Percentiles rank a stretch among this genome's conserved stretches.
These are phyloP conservation scores for Ecliptopera silaceata DNA, from an alignment of 2,888 invertebrate genomes.

Conservation along the genomic window DNA sequence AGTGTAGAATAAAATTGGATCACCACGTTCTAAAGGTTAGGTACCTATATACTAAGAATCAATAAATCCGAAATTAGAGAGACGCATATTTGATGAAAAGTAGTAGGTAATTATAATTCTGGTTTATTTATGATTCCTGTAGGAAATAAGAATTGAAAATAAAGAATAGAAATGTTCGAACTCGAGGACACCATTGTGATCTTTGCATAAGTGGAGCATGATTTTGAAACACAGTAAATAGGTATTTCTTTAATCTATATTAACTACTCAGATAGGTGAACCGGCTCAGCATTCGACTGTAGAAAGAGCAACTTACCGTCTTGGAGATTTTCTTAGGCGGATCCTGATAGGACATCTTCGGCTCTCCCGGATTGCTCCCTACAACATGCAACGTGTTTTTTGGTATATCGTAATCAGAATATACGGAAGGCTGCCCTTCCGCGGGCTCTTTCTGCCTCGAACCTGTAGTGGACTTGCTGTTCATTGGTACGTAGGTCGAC, in stretches of 20 bases:
- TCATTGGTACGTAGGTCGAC: constrained; percentile 64
- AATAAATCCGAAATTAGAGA: too few relatives aligned
- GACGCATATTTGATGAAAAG: too few relatives aligned
- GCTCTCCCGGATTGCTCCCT: constrained; percentile 77
- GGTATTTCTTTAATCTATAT: too few relatives aligned
- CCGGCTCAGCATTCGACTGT: neutral
- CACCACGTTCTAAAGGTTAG: neutral
- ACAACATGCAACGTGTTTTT: constrained; percentile 75
- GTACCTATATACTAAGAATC: too few relatives aligned
- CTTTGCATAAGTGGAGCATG: too few relatives aligned
- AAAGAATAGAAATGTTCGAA: too few relatives aligned
- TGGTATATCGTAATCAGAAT: constrained; percentile 72
- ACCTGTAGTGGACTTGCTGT: constrained; percentile 72
- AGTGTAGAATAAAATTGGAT: neutral
- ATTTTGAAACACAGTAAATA: too few relatives aligned
- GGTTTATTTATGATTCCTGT: too few relatives aligned
- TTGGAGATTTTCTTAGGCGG: constrained; percentile 76
- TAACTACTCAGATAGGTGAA: constrained; percentile 2
- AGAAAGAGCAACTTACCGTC: constrained; percentile 52
- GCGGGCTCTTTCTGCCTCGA: constrained; percentile 58
- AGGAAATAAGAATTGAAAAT: too few relatives aligned
- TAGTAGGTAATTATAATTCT: too few relatives aligned
- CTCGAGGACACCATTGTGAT: too few relatives aligned
- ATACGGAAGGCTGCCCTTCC: constrained; percentile 61
- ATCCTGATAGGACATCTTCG: constrained; percentile 74